A percentile compares a stretch with the other conserved stretches of the same genome.
Evolutionary conservation across 2,113 vertebrate genomes (phyloP).

Genomic region (Cygnus buccinator): DNA sequence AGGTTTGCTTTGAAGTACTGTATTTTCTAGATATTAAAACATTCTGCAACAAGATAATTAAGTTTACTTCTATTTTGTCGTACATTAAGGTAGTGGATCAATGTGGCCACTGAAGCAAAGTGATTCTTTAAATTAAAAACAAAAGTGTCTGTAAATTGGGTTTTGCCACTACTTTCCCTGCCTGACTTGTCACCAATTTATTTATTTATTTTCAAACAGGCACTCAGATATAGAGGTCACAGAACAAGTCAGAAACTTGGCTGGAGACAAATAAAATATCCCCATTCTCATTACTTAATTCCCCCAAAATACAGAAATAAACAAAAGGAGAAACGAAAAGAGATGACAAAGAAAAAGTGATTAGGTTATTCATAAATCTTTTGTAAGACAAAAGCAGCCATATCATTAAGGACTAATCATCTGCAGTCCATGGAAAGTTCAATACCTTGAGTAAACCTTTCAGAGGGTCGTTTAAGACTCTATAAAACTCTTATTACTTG

Average conservation of each 20-base stretch:
- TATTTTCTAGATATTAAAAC: background rate
- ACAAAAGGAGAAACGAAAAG: background rate
- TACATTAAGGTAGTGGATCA: background rate
- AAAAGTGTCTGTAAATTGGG: background rate
- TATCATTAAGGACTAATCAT: background rate
- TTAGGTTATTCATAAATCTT: background rate
- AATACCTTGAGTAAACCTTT: background rate
- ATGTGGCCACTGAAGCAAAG: background rate
- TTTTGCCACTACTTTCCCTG: background rate
- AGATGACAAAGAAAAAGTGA: background rate
- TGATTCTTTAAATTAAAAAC: background rate
- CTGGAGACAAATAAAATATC: background rate
- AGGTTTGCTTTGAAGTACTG: background rate
- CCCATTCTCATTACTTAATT: background rate
- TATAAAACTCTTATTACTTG: background rate
- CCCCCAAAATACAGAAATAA: background rate
- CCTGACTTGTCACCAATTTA: background rate
- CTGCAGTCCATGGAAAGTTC: background rate
- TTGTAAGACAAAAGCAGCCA: background rate
- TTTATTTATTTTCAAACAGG: background rate
- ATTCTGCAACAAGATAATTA: background rate
- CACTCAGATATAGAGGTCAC: background rate
- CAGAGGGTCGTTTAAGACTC: background rate
- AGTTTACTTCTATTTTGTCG: background rate
- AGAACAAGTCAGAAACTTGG: background rate